Evolutionary conservation across 2,797 vertebrate genomes (phyloP).

Genomic region (Sebastes itinus): DNA sequence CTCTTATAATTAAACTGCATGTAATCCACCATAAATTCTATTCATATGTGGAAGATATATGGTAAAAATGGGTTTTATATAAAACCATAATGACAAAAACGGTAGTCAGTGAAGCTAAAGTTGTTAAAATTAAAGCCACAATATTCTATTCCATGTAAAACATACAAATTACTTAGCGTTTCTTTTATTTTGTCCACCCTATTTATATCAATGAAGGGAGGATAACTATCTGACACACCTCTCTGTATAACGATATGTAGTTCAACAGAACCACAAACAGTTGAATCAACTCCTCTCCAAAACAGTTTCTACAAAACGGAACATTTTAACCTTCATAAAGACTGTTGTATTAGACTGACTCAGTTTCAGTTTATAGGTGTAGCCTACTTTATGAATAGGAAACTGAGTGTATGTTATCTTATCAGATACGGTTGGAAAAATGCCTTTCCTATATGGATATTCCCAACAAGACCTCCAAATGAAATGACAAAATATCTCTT

Average conservation of each 20-base stretch:
- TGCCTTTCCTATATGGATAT: no score
- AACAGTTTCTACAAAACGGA: neutral
- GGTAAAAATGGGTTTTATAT: neutral
- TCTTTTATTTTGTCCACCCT: neutral
- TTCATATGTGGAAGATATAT: neutral
- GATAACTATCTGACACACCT: neutral
- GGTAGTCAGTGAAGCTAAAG: no score
- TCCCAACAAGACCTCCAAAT: neutral
- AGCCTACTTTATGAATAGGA: no score
- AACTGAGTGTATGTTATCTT: neutral
- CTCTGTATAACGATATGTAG: no score
- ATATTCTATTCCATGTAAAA: neutral
- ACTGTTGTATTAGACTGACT: neutral
- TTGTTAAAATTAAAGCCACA: no score
- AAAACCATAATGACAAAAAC: neutral
- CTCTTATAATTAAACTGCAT: neutral
- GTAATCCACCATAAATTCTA: neutral
- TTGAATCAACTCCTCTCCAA: neutral
- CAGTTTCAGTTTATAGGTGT: neutral
- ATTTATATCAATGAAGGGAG: neutral
- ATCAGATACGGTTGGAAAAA: neutral
- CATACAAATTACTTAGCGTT: rapidly evolving
- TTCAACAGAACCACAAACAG: neutral
- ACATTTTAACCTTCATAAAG: no score
- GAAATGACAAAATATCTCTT: no score